Base-by-base conservation (phyloP, 2,888 invertebrate species). In the Lasius fuliginosus region DNA sequence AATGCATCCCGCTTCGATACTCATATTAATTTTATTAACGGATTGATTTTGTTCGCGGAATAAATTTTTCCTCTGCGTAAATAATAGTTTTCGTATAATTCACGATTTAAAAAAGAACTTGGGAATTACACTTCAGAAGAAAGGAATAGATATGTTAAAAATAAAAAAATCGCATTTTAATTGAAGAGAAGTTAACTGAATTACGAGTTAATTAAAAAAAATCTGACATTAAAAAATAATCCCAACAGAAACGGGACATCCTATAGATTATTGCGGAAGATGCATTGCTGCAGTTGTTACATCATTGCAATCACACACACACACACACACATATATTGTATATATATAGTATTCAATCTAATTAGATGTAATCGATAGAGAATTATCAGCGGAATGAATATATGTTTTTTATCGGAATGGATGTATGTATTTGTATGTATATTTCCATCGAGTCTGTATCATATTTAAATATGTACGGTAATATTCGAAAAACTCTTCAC, bases 321-420 rank as follows among this genome's bases (percentile, higher is more conserved):
- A 36, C 42, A 62, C 23, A 23, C 23, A 23, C 23, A 56, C 58
- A 36, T 27, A 74, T 64, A 58, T 18, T 75, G 62, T 23, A 60
- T n/a, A 33, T 53, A 71, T 30, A 73, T 46, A 33, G 33, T 1
- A 8, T 64, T 42, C n/a, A 58, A 40, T 42, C 30, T 60, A 73
- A 74, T 36, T 36, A 36, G 36, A 36, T 1, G 18, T 58, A 74
- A 60, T 60, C 8, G 11, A 30, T 64, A 64, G 9, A 23, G 2
- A 1, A 58, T 73, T 40, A 53, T 76, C 36, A 67, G 23, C 3
- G 1, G 8, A 65, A 67, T 53, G 27, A 27, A 27, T 64, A 64
- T 49, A 69, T 69, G 33, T 56, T 58, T 56, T 71, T 53, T 71
- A 56, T 4, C 23, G 0, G 49, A 53, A 36, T 36, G 36, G 3